Evolutionary conservation across 2,888 invertebrate genomes (phyloP), one percentile per base, ranked within the genome.

Genomic region (Adineta ricciae): DNA sequence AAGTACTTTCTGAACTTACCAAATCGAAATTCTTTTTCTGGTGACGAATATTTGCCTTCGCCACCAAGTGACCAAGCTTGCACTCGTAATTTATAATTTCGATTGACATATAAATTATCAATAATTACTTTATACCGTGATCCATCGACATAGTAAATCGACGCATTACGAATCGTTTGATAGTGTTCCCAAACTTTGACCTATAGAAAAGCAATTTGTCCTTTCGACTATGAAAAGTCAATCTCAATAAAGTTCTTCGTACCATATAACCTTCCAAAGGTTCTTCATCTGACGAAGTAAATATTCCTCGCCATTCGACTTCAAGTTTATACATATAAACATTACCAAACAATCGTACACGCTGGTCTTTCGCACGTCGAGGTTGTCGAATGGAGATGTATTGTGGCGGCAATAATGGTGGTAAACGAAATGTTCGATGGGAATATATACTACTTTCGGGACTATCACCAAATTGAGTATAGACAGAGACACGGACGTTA

Each of bases 31-130:
- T 86, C 86, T 78, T 82, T 86, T 9, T 72, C 54, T n/a, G 86
- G 86, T 36, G 86, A 86, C 49, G 82, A 82, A n/a, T 84, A 82
- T 84, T 84, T 84, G 19, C 86, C 86, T 82, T 86, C 86, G 19
- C 86, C 86, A 27, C 86, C 86, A 11, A 86, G 56, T 41, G 84
- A 84, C 84, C 84, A 86, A 27, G 84, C 86, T 86, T 86, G 86
- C 21, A 84, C 56, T n/a, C 86, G 78, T 38, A 86, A 32, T 82
- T 54, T 82, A 83, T 86, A 86, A 84, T 86, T 86, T 41, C 86
- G 78, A 84, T 85, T 85, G n/a, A 41, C 78, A 49, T 52, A 84
- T 54, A 85, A 50, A 78, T 85, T 85, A 38, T 85, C 85, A 32
- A 86, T 86, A 19, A 56, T 56, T 9, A 78, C 16, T 54, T 56